phyloP scores from a whole-genome alignment of 2,113 vertebrate genomes.

The Platanista minor region DNA sequence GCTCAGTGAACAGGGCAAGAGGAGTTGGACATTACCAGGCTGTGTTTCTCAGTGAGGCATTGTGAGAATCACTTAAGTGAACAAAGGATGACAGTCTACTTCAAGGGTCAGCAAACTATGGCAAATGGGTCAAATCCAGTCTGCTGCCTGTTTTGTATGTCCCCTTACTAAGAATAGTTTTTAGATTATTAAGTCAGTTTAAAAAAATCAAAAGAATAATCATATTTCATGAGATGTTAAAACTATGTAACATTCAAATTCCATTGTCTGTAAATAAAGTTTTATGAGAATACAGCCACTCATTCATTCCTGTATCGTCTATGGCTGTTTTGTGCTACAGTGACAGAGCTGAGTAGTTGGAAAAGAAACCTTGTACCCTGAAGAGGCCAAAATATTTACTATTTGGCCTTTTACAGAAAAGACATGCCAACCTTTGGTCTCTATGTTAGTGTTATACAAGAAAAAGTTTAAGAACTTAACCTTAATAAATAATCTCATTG shows the following conservation, averaged over 20 bases:
- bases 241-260: constrained; percentile 14
- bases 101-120: not conserved
- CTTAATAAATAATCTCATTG: not conserved
- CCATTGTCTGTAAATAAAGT: not conserved
- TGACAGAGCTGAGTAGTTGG: not conserved
- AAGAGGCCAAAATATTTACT: not conserved
- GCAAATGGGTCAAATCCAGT: not conserved
- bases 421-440: not conserved
- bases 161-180: not conserved
- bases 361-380: not conserved
- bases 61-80: not conserved
- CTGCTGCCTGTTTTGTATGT: not conserved
- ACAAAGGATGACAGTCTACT: not conserved
- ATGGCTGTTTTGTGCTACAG: not conserved
- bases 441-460: not conserved
- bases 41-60: not conserved
- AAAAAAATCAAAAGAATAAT: not conserved
- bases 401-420: not conserved
- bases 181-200: not conserved
- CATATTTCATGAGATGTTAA: not conserved
- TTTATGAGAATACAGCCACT: not conserved
- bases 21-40: not conserved
- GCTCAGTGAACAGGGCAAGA: not conserved
- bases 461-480: not conserved
- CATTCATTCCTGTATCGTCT: not conserved